Percentiles rank a stretch among this genome's conserved stretches.
Evolutionary conservation across 1,140 invertebrate genomes (phyloP).

Genomic region (Eriosoma lanigerum): DNA sequence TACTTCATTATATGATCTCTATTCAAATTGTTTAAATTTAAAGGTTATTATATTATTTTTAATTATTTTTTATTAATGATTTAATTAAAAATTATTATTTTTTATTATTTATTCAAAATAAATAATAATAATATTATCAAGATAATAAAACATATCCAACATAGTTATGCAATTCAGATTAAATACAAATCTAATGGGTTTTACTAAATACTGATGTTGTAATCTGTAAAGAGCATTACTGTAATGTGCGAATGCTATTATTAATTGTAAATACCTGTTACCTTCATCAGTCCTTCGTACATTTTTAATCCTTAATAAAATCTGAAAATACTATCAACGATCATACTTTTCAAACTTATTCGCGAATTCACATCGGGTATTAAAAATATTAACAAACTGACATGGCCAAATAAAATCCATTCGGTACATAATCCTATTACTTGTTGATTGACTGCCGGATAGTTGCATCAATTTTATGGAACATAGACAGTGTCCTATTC

Average conservation of each 20-base stretch:
- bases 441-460: not conserved
- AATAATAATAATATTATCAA: too few species aligned
- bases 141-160: too few species aligned
- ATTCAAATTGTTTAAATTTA: too few species aligned
- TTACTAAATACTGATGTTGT: not conserved
- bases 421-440: constrained; percentile 27
- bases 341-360: not conserved
- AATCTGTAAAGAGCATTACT: constrained; percentile 36
- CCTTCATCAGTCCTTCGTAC: not conserved
- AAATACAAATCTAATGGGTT: not conserved
- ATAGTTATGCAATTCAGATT: not conserved
- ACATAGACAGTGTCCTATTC: not conserved
- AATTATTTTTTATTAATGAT: too few species aligned
- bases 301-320: constrained; percentile 17
- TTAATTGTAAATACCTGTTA: constrained; percentile 28
- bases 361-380: not conserved
- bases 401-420: constrained; percentile 14
- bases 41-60: too few species aligned
- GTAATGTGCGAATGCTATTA: not conserved
- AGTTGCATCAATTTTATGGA: not conserved
- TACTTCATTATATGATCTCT: too few species aligned
- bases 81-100: too few species aligned
- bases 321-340: not conserved
- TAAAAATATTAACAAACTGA: constrained; percentile 13
- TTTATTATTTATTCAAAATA: too few species aligned